phyloP scores from a whole-genome alignment of 2,797 vertebrate genomes.

The Halcyon leucocephala region DNA sequence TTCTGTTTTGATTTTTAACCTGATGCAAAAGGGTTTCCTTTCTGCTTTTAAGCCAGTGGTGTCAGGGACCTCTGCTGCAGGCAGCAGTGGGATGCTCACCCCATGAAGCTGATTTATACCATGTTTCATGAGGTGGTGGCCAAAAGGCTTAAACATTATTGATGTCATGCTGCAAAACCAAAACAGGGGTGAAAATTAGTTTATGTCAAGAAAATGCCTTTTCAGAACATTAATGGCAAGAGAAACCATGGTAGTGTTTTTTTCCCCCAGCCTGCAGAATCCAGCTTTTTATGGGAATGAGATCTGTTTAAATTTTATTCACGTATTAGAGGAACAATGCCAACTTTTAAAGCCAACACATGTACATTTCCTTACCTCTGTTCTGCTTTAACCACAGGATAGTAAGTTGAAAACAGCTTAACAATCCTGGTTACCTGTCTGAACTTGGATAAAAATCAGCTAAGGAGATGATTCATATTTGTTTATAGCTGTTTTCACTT shows the following conservation, averaged over 20 bases:
- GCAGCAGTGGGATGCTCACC: neutral
- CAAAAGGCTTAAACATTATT: neutral
- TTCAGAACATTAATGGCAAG: neutral
- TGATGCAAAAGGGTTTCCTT: neutral
- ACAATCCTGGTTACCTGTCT: slow-evolving; percentile 30
- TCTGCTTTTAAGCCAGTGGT: neutral
- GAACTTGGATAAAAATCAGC: slow-evolving; percentile 44
- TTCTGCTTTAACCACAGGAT: neutral
- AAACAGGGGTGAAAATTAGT: neutral
- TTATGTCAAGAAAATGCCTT: neutral
- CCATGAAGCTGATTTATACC: neutral
- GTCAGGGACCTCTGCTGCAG: neutral
- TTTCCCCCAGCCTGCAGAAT: neutral
- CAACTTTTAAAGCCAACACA: neutral
- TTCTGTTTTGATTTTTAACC: neutral
- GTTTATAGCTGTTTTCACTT: slow-evolving; percentile 54
- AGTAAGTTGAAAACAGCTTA: slow-evolving; percentile 29
- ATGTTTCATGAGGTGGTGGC: neutral
- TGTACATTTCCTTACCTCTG: neutral
- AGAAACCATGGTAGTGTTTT: neutral
- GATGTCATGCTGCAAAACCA: neutral
- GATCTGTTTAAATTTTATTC: neutral
- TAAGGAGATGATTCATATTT: slow-evolving; percentile 7
- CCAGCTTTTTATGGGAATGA: neutral
- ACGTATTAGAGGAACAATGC: neutral